Evolutionary conservation across 2,113 vertebrate genomes (phyloP), one percentile per base, ranked within the genome.

Genomic region (Notarius quadriscutis): DNA sequence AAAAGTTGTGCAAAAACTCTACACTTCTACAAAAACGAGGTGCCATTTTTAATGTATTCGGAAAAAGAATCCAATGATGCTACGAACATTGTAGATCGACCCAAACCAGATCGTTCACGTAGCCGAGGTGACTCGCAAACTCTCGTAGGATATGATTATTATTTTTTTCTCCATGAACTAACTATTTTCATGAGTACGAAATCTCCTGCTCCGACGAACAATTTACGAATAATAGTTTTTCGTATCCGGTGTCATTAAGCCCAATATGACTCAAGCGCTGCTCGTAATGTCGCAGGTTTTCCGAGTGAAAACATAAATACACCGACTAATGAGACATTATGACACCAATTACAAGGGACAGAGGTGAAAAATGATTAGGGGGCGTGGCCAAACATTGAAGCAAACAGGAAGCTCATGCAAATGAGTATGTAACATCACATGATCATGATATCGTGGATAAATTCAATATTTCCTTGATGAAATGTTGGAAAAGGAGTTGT

Each of bases 291-390:
- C 12, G 20, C 48, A 75, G 65, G 65, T 27, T 30, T 67, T 27
- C 50, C 4, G 20, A 75, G 72, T 25, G 41, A 50, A 50, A 50
- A 75, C 81, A 83, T 83, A 51, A 83, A 83, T 83, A 67, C 62
- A 27, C 25, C 1, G 48, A 1, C 82, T 83, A 83, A 83, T 4
- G 48, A 83, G 82, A 65, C 82, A 30, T 30, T 55, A 69, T 20
- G 48, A 83, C 41, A 12, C 48, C 15, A 53, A 83, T 83, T 53
- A 69, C 63, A 69, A 14, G 80, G 20, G 58, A n/a, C 58, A 41
- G 10, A 53, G 10, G 58, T 14, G 60, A 58, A n/a, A 60, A 65
- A 83, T 58, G 18, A 84, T 57, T 27, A 25, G 65, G 27, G 51
- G 83, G 65, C 51, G 83, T 57, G 51, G 69, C 15, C 18, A 71